Conservation (phyloP, 2,888 invertebrate species). For the Drosophila anceps region DNA sequence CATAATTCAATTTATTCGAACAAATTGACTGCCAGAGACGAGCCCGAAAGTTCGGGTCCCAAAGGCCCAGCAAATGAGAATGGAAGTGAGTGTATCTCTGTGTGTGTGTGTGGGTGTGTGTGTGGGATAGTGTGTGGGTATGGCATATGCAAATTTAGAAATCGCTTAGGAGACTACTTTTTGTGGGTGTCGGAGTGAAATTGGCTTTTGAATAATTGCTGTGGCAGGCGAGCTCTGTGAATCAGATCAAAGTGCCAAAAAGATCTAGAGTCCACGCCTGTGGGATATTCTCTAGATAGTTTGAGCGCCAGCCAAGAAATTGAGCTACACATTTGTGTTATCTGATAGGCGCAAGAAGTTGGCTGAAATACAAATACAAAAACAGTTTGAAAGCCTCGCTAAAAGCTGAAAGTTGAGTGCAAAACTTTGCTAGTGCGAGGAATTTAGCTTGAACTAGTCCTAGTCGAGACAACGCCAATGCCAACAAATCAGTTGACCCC, state of each 20-base stretch:
- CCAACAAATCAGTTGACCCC: conserved; percentile 45
- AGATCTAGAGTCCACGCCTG: conserved; percentile 16
- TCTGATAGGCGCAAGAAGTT: not conserved
- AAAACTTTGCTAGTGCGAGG: not conserved
- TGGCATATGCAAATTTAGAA: conserved; percentile 78
- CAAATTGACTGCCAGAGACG: conserved; percentile 70
- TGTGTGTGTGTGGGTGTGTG: conserved; percentile 8
- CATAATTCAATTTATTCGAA: conserved; percentile 77
- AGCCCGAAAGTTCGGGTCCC: conserved; percentile 48
- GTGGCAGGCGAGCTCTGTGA: conserved; percentile 31
- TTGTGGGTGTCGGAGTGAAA: conserved; percentile 52
- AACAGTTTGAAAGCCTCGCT: conserved; percentile 5
- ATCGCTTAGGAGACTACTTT: conserved; percentile 68
- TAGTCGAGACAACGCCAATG: conserved; percentile 26
- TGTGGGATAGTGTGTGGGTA: conserved; percentile 10
- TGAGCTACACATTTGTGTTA: conserved; percentile 11
- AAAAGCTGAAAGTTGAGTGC: not conserved
- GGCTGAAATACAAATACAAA: not conserved
- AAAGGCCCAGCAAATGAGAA: conserved; percentile 41
- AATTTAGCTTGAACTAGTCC: conserved; percentile 12
- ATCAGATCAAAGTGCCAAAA: conserved; percentile 38
- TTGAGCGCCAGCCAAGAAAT: conserved; percentile 1
- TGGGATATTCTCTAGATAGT: not conserved
- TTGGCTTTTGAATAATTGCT: conserved; percentile 68
- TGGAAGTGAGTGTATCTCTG: conserved; percentile 2